A percentile compares a stretch with the other conserved stretches of the same genome.
Evolutionary conservation across 2,888 invertebrate species (phyloP).

Genomic region (Cephus runcator): DNA sequence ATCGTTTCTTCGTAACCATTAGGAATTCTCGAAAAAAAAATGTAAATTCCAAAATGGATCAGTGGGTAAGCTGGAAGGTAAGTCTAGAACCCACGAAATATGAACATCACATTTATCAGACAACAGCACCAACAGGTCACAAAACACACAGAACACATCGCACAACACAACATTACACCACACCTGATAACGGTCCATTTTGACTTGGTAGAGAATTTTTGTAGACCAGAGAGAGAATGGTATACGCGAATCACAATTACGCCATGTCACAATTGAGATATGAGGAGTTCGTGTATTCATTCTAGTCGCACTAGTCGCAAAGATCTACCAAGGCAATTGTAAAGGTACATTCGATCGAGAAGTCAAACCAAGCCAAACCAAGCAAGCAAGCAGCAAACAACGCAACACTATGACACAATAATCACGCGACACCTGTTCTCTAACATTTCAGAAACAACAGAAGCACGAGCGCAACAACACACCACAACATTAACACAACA

Average conservation of each 20-base stretch:
- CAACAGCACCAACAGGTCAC: slow-evolving; percentile 30
- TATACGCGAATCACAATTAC: background rate
- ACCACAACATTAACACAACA: slow-evolving; percentile 51
- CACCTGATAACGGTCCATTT: slow-evolving; percentile 49
- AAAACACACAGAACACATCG: slow-evolving; percentile 55
- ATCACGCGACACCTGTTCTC: slow-evolving; percentile 53
- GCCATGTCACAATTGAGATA: background rate
- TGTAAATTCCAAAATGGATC: background rate
- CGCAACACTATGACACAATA: slow-evolving; percentile 38
- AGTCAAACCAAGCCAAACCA: slow-evolving; percentile 47
- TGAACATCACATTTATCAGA: background rate
- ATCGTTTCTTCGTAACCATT: background rate
- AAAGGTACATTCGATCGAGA: slow-evolving; percentile 24
- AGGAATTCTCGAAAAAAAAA: background rate
- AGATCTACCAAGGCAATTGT: background rate
- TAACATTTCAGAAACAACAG: slow-evolving; percentile 64
- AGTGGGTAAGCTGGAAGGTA: background rate
- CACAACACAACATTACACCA: slow-evolving; percentile 60
- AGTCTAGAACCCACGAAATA: background rate
- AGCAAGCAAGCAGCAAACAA: slow-evolving; percentile 31
- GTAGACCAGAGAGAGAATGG: background rate
- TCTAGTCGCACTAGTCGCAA: background rate
- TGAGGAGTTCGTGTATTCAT: background rate
- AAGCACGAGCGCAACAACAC: slow-evolving; percentile 55
- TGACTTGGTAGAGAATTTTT: background rate